Percentiles rank a stretch among this genome's conserved stretches.
phyloP scores from a whole-genome alignment of 1,140 invertebrate species.

The Chironomus tepperi region DNA sequence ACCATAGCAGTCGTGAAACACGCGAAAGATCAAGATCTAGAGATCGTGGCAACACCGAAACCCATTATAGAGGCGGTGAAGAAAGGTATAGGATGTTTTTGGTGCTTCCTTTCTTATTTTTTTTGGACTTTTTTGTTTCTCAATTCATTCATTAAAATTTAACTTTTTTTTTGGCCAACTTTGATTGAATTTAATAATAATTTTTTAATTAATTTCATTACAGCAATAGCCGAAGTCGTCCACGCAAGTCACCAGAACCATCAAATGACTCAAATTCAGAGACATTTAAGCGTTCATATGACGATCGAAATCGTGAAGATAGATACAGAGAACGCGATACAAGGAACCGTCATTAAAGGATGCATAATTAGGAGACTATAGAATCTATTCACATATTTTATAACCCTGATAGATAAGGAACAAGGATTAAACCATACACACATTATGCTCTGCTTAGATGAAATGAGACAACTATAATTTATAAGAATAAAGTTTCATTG shows the following conservation, averaged over 20 bases:
- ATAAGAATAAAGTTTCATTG: too few relatives aligned
- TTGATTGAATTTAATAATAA: too few relatives aligned
- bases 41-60: slow-evolving; percentile 45
- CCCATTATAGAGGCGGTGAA: slow-evolving; percentile 52
- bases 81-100: slow-evolving; percentile 51
- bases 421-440: not conserved
- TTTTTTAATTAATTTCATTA: slow-evolving; percentile 25
- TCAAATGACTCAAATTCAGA: slow-evolving; percentile 42
- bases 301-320: slow-evolving; percentile 67
- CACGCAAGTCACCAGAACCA: slow-evolving; percentile 49
- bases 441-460: too few relatives aligned
- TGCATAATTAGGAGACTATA: not conserved
- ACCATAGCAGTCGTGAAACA: slow-evolving; percentile 43
- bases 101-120: not conserved
- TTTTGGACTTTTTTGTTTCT: too few relatives aligned
- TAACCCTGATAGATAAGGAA: not conserved
- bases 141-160: slow-evolving; percentile 26
- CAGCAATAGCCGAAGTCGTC: slow-evolving; percentile 44
- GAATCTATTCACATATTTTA: not conserved
- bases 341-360: not conserved
- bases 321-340: slow-evolving; percentile 45
- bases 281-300: slow-evolving; percentile 59
- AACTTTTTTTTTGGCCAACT: too few relatives aligned
- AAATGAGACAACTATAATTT: too few relatives aligned
- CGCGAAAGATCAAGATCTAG: slow-evolving; percentile 48